Conservation (phyloP, 2,113 vertebrate species). For the Psettodes erumei region DNA sequence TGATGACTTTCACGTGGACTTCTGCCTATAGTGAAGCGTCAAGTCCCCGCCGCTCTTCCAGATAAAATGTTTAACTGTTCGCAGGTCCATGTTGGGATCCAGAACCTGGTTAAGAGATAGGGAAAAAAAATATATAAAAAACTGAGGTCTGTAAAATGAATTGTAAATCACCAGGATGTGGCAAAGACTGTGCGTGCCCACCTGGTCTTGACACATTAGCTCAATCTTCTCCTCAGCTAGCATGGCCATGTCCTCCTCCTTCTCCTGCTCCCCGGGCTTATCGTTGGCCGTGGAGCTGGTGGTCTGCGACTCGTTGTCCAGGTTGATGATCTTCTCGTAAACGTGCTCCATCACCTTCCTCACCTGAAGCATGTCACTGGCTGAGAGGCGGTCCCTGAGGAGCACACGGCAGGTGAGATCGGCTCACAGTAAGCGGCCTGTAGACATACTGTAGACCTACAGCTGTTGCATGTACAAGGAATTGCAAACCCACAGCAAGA, state of each 20-base stretch:
- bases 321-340: constrained; percentile 98
- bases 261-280: constrained; percentile 94
- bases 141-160: neutral
- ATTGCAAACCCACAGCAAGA: no score
- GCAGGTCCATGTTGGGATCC: constrained; percentile 99
- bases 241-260: constrained; percentile 97
- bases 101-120: constrained; percentile 88
- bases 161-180: neutral
- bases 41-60: constrained; percentile 99
- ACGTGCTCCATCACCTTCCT: constrained; percentile 99
- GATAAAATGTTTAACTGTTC: constrained; percentile 95
- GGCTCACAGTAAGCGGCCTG: no score
- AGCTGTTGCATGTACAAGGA: no score
- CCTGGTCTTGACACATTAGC: constrained; percentile 98
- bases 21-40: constrained; percentile 98
- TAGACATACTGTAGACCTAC: neutral
- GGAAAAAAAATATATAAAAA: constrained; percentile 52
- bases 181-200: constrained; percentile 32
- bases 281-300: constrained; percentile 95
- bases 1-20: constrained; percentile 82
- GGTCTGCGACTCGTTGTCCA: constrained; percentile 97
- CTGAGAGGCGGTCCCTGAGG: constrained; percentile 93
- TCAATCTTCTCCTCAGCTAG: constrained; percentile 98
- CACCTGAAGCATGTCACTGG: constrained; percentile 99
- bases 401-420: neutral